Evolutionary conservation across 1,140 invertebrate genomes (phyloP).

Genomic region (Leptinotarsa lineolata): DNA sequence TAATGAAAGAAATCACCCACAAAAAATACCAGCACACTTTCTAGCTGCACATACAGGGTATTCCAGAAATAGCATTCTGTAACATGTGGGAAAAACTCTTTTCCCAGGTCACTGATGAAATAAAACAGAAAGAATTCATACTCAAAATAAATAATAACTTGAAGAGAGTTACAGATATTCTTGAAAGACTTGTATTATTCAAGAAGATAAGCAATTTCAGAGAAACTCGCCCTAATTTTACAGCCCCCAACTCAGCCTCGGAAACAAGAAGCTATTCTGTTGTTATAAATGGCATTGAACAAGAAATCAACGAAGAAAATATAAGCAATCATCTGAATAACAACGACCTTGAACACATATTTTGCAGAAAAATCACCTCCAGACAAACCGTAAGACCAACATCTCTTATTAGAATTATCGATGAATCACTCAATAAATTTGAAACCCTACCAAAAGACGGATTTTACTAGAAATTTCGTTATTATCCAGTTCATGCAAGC

Average conservation of each 20-base stretch:
- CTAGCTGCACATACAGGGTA: not conserved
- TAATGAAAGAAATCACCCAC: constrained; percentile 7
- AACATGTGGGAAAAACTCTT: not conserved
- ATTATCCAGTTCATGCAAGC: not conserved
- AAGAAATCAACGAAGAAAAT: constrained; percentile 12
- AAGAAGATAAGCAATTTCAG: not conserved
- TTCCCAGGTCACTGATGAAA: not conserved
- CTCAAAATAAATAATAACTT: constrained; percentile 1
- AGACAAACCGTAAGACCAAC: not conserved
- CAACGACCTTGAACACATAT: not conserved
- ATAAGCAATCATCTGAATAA: constrained; percentile 2
- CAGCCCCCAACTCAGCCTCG: not conserved
- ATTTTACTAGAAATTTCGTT: not conserved
- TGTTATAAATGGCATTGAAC: not conserved
- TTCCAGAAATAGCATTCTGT: not conserved
- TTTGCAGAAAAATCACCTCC: not conserved
- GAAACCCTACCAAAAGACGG: not conserved
- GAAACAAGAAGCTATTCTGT: not conserved
- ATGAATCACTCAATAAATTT: constrained; percentile 12
- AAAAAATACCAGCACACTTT: not conserved
- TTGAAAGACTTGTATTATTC: not conserved
- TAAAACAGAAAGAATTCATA: not conserved
- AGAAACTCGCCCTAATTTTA: not conserved
- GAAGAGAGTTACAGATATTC: not conserved
- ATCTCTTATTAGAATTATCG: not conserved